phyloP scores from a whole-genome alignment of 2,888 invertebrate species.

The Agapostemon virescens region DNA sequence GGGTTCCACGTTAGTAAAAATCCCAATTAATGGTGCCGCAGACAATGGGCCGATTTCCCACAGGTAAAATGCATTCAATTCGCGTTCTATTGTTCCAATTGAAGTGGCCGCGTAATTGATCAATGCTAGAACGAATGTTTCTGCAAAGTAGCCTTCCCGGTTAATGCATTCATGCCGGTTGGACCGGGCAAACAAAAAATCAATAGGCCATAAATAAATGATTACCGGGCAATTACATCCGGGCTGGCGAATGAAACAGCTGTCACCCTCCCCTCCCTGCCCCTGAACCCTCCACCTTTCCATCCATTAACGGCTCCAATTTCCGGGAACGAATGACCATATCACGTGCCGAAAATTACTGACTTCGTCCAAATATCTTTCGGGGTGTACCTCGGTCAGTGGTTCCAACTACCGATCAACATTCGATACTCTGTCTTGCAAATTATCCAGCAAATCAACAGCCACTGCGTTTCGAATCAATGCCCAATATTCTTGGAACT shows the following conservation, averaged over 20 bases:
- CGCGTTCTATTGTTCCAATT: neutral
- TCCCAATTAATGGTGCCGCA: neutral
- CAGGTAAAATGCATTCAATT: neutral
- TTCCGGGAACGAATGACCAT: slow-evolving; percentile 27
- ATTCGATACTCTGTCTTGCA: too few relatives aligned
- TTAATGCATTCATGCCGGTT: neutral
- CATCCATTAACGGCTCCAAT: neutral
- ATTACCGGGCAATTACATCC: neutral
- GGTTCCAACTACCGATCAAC: neutral
- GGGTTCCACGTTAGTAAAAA: neutral
- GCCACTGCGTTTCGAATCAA: too few relatives aligned
- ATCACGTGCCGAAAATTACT: slow-evolving; percentile 52
- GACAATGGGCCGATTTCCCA: neutral
- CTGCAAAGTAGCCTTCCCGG: neutral
- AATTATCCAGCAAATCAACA: too few relatives aligned
- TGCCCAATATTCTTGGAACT: too few relatives aligned
- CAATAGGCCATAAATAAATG: slow-evolving; percentile 8
- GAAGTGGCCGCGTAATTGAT: slow-evolving; percentile 11
- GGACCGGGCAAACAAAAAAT: neutral
- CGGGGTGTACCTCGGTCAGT: slow-evolving; percentile 5
- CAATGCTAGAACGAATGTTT: neutral
- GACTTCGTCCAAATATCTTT: slow-evolving; percentile 34
- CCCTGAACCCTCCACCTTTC: too few relatives aligned
- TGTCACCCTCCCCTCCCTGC: neutral
- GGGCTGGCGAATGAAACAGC: neutral